Evolutionary conservation across 2,797 vertebrate genomes (phyloP).

Genomic region (Echeneis naucrates): DNA sequence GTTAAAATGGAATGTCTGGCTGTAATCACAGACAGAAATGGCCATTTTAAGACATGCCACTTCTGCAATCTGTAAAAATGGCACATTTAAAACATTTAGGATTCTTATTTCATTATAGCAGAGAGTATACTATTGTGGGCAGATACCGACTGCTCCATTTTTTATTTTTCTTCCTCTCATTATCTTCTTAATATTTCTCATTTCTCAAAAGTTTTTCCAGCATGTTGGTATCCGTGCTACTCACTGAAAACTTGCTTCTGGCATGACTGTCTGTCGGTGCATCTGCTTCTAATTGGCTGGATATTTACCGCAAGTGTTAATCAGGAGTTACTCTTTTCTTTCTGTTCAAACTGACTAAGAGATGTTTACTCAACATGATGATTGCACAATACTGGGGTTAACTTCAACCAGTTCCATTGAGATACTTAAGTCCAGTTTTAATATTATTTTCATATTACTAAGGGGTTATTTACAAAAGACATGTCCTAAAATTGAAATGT

Average conservation of each 20-base stretch:
- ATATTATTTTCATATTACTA: background rate
- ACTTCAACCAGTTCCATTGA: no score
- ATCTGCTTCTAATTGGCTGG: slow-evolving; percentile 54
- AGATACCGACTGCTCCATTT: slow-evolving; percentile 32
- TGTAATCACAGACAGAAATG: slow-evolving; percentile 63
- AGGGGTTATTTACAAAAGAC: no score
- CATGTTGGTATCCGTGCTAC: slow-evolving; percentile 25
- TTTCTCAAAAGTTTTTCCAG: slow-evolving; percentile 53
- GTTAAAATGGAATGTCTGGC: slow-evolving; percentile 59
- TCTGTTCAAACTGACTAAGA: background rate
- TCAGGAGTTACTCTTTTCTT: slow-evolving; percentile 34
- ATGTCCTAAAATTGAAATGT: no score
- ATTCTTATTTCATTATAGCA: slow-evolving; percentile 49
- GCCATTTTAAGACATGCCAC: slow-evolving; percentile 54
- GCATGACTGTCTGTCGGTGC: slow-evolving; percentile 36
- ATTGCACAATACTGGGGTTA: background rate
- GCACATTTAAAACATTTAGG: slow-evolving; percentile 25
- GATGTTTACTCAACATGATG: background rate
- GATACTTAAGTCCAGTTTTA: no score
- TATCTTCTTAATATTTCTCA: slow-evolving; percentile 59
- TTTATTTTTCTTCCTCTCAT: slow-evolving; percentile 45
- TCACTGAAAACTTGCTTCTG: slow-evolving; percentile 50
- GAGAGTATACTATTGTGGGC: slow-evolving; percentile 33
- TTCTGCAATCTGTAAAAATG: slow-evolving; percentile 53
- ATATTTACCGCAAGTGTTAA: slow-evolving; percentile 56